phyloP scores from a whole-genome alignment of 2,113 vertebrate species.

The Phalacrocorax brasilianus region DNA sequence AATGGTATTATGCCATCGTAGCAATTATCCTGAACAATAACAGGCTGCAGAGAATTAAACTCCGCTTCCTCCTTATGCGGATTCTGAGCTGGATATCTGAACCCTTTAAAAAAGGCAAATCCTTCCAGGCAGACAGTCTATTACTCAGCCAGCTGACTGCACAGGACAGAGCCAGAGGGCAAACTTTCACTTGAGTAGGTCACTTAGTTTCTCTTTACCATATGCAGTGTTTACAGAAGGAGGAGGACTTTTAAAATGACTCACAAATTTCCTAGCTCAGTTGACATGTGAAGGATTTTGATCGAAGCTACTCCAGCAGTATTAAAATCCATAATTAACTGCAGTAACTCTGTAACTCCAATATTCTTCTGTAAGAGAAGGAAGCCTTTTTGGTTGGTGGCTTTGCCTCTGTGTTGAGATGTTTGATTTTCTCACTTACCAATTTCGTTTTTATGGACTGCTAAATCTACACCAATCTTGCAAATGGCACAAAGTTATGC shows the following conservation, averaged over 20 bases:
- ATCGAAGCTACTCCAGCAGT: not conserved
- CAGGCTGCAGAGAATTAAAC: not conserved
- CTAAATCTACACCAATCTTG: not conserved
- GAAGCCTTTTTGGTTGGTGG: not conserved
- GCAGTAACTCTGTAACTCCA: not conserved
- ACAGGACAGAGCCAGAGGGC: not conserved
- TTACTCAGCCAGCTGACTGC: conserved; percentile 1
- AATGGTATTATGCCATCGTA: not conserved
- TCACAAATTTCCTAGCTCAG: not conserved
- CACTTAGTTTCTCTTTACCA: conserved; percentile 1
- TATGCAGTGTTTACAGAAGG: not conserved
- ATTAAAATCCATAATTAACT: not conserved
- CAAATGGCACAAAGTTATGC: not conserved
- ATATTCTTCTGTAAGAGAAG: not conserved
- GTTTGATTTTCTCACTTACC: not conserved
- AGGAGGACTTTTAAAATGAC: not conserved
- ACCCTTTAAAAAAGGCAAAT: not conserved
- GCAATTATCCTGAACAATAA: conserved; percentile 54
- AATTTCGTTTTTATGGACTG: not conserved
- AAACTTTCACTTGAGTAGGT: conserved; percentile 1
- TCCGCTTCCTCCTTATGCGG: not conserved
- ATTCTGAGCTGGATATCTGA: not conserved
- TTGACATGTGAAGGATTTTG: not conserved
- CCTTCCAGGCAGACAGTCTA: not conserved
- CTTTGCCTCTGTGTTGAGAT: not conserved